Percentiles rank a stretch among this genome's conserved stretches.
These are phyloP conservation scores for Drosophila prosaltans DNA, from an alignment of 1,140 invertebrate genomes.

Conservation along the genomic window DNA sequence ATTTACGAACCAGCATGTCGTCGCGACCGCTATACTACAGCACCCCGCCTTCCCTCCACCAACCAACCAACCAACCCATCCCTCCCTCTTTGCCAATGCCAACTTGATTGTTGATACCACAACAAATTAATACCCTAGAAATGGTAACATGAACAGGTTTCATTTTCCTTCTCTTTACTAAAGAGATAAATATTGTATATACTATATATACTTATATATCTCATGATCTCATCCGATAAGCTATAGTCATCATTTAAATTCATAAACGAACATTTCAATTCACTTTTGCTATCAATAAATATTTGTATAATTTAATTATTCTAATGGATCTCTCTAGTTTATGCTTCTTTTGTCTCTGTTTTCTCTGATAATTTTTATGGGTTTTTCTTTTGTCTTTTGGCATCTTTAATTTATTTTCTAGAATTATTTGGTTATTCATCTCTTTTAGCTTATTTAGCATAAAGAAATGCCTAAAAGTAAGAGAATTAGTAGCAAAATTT, in stretches of 20 bases:
- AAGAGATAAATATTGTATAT: too few relatives aligned
- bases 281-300: neutral
- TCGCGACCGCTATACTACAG: constrained; percentile 7
- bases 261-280: neutral
- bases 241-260: neutral
- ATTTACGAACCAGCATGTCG: constrained; percentile 67
- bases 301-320: constrained; percentile 1
- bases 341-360: too few relatives aligned
- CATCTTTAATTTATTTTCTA: neutral
- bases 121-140: constrained; percentile 6
- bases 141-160: neutral
- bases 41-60: too few relatives aligned
- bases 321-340: neutral
- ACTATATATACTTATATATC: too few relatives aligned
- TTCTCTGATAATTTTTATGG: neutral
- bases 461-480: too few relatives aligned
- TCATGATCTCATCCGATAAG: neutral
- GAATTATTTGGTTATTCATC: neutral
- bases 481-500: neutral
- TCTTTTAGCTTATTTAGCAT: too few relatives aligned
- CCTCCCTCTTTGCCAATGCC: neutral
- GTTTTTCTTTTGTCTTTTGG: neutral
- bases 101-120: constrained; percentile 1
- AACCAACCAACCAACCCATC: neutral
- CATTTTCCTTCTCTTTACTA: too few relatives aligned